A percentile compares a stretch with the other conserved stretches of the same genome.
These are phyloP conservation scores for Neuroterus valhalla DNA, from an alignment of 1,140 invertebrate species.

Conservation along the genomic window DNA sequence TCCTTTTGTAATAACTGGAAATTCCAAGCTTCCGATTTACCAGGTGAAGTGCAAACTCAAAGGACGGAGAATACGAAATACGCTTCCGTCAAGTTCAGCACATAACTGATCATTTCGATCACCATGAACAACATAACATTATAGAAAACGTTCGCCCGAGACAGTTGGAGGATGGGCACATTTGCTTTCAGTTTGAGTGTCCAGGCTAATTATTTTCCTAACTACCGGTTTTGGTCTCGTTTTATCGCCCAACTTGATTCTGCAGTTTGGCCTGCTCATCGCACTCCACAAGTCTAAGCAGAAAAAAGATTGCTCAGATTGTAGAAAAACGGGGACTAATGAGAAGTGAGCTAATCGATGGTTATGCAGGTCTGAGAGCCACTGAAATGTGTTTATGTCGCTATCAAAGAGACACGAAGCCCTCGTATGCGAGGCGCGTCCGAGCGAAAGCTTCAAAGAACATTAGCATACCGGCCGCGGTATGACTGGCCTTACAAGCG, in stretches of 20 bases:
- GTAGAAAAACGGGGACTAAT: slow-evolving; percentile 10
- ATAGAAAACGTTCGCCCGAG: too few relatives aligned
- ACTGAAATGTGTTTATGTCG: slow-evolving; percentile 72
- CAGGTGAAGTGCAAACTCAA: too few relatives aligned
- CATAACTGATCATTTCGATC: too few relatives aligned
- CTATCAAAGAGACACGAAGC: slow-evolving; percentile 72
- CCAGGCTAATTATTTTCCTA: too few relatives aligned
- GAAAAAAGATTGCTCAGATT: not conserved
- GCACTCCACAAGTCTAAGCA: not conserved
- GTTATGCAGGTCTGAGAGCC: slow-evolving; percentile 57
- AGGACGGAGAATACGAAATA: too few relatives aligned
- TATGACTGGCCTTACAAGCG: slow-evolving; percentile 65
- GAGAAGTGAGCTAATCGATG: slow-evolving; percentile 19
- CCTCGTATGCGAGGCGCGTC: slow-evolving; percentile 67
- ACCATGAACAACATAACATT: too few relatives aligned
- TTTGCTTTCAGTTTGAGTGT: too few relatives aligned
- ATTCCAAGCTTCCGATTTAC: too few relatives aligned
- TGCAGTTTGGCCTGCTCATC: not conserved
- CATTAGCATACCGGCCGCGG: slow-evolving; percentile 73
- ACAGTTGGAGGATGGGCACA: too few relatives aligned
- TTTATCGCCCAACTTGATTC: not conserved
- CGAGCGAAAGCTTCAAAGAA: slow-evolving; percentile 69
- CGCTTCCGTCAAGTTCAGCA: too few relatives aligned
- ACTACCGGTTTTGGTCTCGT: too few relatives aligned
- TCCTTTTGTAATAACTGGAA: too few relatives aligned